Evolutionary conservation across 1,140 invertebrate species (phyloP).

Genomic region (Bombus vancouverensis): DNA sequence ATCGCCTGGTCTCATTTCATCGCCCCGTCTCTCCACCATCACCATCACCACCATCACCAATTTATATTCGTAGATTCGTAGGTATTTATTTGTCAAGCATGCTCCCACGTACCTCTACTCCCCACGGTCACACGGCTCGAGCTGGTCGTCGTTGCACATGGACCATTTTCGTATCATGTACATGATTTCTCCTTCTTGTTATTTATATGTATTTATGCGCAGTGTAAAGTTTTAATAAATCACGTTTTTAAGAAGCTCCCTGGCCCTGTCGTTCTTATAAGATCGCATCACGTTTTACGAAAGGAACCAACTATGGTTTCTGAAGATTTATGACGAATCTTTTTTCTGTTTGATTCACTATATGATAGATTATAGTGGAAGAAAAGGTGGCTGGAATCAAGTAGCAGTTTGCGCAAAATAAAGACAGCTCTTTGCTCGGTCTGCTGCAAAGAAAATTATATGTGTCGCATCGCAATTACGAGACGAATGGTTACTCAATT

Average conservation of each 20-base stretch:
- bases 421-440: background rate
- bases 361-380: background rate
- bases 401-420: background rate
- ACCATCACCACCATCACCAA: constrained; percentile 28
- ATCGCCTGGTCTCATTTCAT: constrained; percentile 50
- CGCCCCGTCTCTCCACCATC: background rate
- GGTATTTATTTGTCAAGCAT: constrained; percentile 79
- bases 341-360: background rate
- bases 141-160: constrained; percentile 22
- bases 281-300: background rate
- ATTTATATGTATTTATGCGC: constrained; percentile 64
- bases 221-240: constrained; percentile 66
- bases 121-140: background rate
- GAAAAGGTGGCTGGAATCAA: background rate
- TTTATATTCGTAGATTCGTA: constrained; percentile 52
- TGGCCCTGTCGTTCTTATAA: background rate
- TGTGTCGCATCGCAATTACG: background rate
- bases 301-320: background rate
- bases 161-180: constrained; percentile 51
- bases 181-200: constrained; percentile 75
- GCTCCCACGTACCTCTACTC: background rate
- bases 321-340: background rate
- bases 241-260: constrained; percentile 48
- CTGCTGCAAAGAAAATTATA: constrained; percentile 8
- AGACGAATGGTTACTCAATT: constrained; percentile 47